A percentile compares a stretch with the other conserved stretches of the same genome.
phyloP scores from a whole-genome alignment of 2,797 vertebrate species.

The Micrastur ruficollis region DNA sequence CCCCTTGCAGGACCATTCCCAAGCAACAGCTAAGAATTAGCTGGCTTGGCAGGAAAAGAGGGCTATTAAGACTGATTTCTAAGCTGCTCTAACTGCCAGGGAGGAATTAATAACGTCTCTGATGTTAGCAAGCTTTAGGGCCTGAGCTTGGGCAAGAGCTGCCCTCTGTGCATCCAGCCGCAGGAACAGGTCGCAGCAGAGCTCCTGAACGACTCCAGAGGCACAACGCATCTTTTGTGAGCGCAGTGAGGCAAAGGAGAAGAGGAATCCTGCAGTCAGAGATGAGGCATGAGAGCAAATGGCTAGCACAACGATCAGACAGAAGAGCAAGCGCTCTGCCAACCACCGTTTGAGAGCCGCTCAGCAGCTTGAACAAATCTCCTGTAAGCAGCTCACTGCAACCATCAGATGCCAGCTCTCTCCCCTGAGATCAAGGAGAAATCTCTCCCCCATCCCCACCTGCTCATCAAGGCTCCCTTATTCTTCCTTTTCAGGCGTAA shows the following conservation, averaged over 20 bases:
- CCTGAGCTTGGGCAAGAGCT: neutral
- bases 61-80: neutral
- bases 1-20: neutral
- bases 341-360: accelerated
- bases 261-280: neutral
- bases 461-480: neutral
- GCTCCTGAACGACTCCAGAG: neutral
- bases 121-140: neutral
- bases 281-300: neutral
- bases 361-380: neutral
- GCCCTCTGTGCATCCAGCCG: neutral
- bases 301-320: neutral
- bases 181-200: neutral
- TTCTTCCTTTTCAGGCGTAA: neutral
- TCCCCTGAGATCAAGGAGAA: neutral
- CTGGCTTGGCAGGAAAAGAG: neutral
- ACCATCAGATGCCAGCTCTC: neutral
- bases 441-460: neutral
- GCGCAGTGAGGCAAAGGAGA: accelerated
- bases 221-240: neutral
- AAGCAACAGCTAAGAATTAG: accelerated
- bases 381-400: neutral
- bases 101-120: neutral
- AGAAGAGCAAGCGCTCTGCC: neutral
- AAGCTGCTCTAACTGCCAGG: neutral